phyloP scores from a whole-genome alignment of 2,113 vertebrate species.

The Tachycineta bicolor region DNA sequence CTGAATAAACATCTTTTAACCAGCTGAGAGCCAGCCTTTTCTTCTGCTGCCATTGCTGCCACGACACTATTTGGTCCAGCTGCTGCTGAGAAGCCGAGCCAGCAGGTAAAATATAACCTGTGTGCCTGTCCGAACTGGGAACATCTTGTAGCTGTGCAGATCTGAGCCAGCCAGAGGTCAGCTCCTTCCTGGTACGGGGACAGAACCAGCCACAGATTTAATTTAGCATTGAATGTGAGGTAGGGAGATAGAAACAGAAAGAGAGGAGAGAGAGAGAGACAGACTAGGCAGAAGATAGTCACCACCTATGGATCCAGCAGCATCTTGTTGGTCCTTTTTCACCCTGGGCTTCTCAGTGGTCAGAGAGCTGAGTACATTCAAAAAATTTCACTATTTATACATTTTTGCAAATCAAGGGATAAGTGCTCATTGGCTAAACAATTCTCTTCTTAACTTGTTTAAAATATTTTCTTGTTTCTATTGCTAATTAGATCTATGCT shows the following conservation, averaged over 20 bases:
- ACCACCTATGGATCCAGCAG: too few relatives aligned
- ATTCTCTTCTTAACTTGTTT: neutral
- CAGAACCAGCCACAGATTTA: neutral
- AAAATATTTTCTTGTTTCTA: neutral
- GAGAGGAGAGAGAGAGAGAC: neutral
- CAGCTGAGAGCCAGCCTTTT: too few relatives aligned
- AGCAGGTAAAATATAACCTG: too few relatives aligned
- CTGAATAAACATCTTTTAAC: too few relatives aligned
- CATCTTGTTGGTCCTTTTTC: neutral
- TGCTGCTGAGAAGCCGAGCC: too few relatives aligned
- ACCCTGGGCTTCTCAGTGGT: neutral
- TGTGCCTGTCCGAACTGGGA: too few relatives aligned
- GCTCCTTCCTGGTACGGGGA: too few relatives aligned
- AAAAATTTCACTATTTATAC: neutral
- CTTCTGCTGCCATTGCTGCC: too few relatives aligned
- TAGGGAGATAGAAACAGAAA: neutral
- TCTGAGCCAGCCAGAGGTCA: too few relatives aligned
- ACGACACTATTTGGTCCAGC: too few relatives aligned
- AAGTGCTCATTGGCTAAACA: neutral
- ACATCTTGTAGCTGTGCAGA: too few relatives aligned
- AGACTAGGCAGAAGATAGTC: neutral
- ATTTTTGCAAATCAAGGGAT: neutral
- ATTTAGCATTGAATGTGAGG: neutral
- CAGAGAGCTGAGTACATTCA: accelerated
- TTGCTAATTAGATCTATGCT: neutral